phyloP scores from a whole-genome alignment of 1,140 invertebrate genomes.

The Neocloeon triangulifer region DNA sequence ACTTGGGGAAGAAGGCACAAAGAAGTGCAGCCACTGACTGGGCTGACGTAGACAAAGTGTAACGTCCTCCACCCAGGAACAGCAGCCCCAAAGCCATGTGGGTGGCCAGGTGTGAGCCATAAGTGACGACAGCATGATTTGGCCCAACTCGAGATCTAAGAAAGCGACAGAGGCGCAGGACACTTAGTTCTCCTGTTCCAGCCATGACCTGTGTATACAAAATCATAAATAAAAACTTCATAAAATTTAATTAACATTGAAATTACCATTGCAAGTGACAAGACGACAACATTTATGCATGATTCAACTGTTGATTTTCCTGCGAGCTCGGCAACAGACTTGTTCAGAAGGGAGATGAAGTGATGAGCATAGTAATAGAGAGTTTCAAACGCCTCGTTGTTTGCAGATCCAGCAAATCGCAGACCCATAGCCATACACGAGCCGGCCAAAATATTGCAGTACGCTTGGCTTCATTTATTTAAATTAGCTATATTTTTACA shows the following conservation, averaged over 20 bases:
- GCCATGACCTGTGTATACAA: conserved; percentile 59
- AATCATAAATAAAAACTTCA: too few species aligned
- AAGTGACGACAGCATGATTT: conserved; percentile 40
- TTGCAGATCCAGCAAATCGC: conserved; percentile 79
- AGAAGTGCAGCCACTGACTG: conserved; percentile 69
- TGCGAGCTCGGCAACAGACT: conserved; percentile 60
- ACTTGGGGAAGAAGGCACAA: conserved; percentile 88
- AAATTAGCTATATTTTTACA: conserved; percentile 5
- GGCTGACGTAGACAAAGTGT: conserved; percentile 62
- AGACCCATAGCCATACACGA: conserved; percentile 85
- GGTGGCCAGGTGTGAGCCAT: conserved; percentile 83
- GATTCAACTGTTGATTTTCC: conserved; percentile 77
- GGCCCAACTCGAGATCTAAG: conserved; percentile 48
- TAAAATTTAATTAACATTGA: conserved; percentile 13
- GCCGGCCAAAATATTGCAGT: conserved; percentile 86
- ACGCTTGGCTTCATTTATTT: conserved; percentile 57
- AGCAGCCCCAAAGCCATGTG: conserved; percentile 82
- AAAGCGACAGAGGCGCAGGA: conserved; percentile 65
- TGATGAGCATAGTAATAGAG: conserved; percentile 40
- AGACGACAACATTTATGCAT: conserved; percentile 60
- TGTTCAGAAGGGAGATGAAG: conserved; percentile 36
- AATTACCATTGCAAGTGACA: conserved; percentile 53
- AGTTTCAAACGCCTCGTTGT: conserved; percentile 54
- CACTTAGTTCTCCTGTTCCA: conserved; percentile 73
- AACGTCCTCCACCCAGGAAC: conserved; percentile 82